Evolutionary conservation across 2,797 vertebrate species (phyloP).

Genomic region (Kryptopterus vitreolus): DNA sequence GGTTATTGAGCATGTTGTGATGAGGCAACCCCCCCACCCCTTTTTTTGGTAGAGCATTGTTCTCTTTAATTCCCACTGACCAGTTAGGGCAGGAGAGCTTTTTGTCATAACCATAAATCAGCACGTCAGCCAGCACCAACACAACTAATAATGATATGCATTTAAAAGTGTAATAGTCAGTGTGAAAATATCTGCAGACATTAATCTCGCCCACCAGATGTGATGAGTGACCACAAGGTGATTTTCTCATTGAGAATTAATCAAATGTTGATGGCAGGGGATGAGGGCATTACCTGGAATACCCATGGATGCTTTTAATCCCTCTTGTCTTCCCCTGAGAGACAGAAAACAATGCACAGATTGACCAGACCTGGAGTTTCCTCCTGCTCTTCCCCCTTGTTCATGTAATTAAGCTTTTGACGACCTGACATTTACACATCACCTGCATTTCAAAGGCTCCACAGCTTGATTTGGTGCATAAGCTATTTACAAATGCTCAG

Average conservation of each 20-base stretch:
- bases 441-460: constrained; percentile 67
- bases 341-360: constrained; percentile 31
- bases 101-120: constrained; percentile 31
- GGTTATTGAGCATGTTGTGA: background rate
- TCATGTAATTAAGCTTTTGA: constrained; percentile 64
- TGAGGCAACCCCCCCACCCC: background rate
- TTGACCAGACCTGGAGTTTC: constrained; percentile 31
- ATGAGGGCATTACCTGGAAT: constrained; percentile 74
- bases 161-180: constrained; percentile 33
- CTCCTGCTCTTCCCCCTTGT: background rate
- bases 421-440: constrained; percentile 66
- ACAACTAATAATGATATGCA: constrained; percentile 23
- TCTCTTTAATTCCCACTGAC: background rate
- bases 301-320: constrained; percentile 56
- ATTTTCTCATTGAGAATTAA: constrained; percentile 70
- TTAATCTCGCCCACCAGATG: constrained; percentile 44
- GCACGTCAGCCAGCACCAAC: background rate
- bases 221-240: constrained; percentile 19
- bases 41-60: background rate
- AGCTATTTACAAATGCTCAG: constrained; percentile 62
- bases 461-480: constrained; percentile 56
- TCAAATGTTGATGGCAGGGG: constrained; percentile 64
- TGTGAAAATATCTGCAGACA: constrained; percentile 22
- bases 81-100: background rate
- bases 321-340: background rate